These are phyloP conservation scores for Dicycla oo DNA, from an alignment of 2,888 invertebrate genomes.

Conservation along the genomic window DNA sequence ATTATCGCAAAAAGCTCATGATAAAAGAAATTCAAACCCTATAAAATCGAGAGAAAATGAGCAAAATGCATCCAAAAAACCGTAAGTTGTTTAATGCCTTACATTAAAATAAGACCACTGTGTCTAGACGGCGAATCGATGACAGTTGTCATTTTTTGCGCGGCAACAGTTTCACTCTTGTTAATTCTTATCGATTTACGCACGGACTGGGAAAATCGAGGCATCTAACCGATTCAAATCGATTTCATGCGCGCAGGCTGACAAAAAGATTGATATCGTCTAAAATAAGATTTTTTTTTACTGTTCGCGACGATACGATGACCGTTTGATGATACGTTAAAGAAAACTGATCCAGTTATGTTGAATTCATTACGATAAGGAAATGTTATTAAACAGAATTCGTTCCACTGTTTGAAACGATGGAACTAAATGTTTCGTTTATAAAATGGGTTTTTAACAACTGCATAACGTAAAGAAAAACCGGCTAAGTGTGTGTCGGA, in stretches of 20 bases:
- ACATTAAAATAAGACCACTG: slow-evolving; percentile 37
- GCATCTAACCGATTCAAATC: slow-evolving; percentile 15
- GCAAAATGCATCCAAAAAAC: slow-evolving; percentile 15
- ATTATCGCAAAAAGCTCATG: not conserved
- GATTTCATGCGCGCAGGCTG: slow-evolving; percentile 19
- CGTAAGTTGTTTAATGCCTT: slow-evolving; percentile 8
- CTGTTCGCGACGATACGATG: too few species aligned
- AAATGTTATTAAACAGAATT: not conserved
- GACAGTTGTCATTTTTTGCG: slow-evolving; percentile 42
- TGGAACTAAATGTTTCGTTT: not conserved
- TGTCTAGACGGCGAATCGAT: slow-evolving; percentile 10
- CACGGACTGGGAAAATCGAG: slow-evolving; percentile 32
- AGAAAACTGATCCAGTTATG: slow-evolving; percentile 29
- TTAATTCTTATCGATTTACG: slow-evolving; percentile 36
- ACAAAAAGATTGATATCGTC: slow-evolving; percentile 24
- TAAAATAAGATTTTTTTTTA: slow-evolving; percentile 21
- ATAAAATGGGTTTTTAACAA: not conserved
- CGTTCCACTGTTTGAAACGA: not conserved
- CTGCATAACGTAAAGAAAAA: not conserved
- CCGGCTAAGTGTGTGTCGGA: too few species aligned
- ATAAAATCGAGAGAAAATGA: slow-evolving; percentile 32
- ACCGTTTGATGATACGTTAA: slow-evolving; percentile 5
- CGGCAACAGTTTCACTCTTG: slow-evolving; percentile 44
- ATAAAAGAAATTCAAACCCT: not conserved
- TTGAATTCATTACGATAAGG: not conserved